These are phyloP conservation scores for Atlantisia rogersi DNA, from an alignment of 2,113 vertebrate species.

Conservation along the genomic window DNA sequence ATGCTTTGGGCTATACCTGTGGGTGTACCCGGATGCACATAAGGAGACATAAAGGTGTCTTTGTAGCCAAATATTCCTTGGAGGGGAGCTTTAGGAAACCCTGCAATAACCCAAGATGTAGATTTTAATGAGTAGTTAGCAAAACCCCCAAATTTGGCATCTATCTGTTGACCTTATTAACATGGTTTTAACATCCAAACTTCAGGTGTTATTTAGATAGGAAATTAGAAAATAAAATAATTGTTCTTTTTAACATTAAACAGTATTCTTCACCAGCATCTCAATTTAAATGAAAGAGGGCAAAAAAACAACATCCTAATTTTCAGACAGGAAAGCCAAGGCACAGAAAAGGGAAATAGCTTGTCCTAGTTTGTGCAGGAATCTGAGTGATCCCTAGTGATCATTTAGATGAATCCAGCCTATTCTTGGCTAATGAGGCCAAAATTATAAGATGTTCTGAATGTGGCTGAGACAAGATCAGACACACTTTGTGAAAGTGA, in stretches of 20 bases:
- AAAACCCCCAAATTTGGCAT: not conserved
- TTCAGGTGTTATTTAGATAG: not conserved
- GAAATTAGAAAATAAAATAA: not conserved
- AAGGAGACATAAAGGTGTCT: not conserved
- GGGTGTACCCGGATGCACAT: not conserved
- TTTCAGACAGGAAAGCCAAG: not conserved
- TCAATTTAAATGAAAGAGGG: not conserved
- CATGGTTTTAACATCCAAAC: not conserved
- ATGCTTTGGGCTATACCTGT: not conserved
- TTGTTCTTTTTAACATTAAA: not conserved
- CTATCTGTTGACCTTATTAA: not conserved
- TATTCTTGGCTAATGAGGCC: slow-evolving; percentile 30
- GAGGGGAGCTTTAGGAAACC: not conserved
- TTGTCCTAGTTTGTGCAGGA: slow-evolving; percentile 29
- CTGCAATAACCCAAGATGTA: not conserved
- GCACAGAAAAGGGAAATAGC: not conserved
- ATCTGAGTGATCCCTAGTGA: not conserved
- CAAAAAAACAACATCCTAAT: not conserved
- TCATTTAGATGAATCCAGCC: slow-evolving; percentile 1
- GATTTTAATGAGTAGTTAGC: not conserved
- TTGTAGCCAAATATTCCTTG: not conserved
- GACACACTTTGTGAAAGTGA: not conserved
- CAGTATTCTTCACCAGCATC: not conserved
- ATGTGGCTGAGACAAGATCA: not conserved
- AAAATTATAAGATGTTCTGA: not conserved